These are phyloP conservation scores for Poecilia latipinna DNA, from an alignment of 2,113 vertebrate genomes.

Conservation along the genomic window DNA sequence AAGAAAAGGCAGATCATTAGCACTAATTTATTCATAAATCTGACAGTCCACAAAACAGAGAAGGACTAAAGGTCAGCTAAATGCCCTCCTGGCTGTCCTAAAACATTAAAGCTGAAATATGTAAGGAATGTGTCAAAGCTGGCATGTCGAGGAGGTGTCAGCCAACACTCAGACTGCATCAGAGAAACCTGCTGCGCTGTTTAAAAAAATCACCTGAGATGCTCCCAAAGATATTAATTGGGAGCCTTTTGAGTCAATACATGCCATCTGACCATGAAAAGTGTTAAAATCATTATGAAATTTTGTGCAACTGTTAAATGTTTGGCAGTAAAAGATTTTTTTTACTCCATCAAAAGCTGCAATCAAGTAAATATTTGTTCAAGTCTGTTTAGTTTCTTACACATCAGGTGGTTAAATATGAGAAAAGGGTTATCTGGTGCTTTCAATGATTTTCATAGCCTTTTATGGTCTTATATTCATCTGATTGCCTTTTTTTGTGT, in stretches of 20 bases:
- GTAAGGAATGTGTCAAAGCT: constrained; percentile 48
- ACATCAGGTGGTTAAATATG: not conserved
- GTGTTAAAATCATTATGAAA: not conserved
- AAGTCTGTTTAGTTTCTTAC: not conserved
- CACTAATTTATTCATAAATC: constrained; percentile 80
- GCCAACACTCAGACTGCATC: constrained; percentile 31
- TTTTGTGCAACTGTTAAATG: not conserved
- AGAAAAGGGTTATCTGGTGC: not conserved
- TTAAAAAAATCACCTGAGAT: constrained; percentile 22
- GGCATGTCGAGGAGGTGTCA: constrained; percentile 49
- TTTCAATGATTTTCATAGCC: not conserved
- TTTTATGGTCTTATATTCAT: not conserved
- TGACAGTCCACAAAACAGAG: constrained; percentile 75
- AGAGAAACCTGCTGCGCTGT: constrained; percentile 2
- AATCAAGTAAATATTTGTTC: not conserved
- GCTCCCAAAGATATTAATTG: constrained; percentile 12
- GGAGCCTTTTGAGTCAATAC: not conserved
- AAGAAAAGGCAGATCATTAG: constrained; percentile 74
- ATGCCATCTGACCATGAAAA: not conserved
- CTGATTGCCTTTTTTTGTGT: not conserved
- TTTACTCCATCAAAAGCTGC: not conserved
- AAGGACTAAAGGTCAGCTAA: constrained; percentile 64
- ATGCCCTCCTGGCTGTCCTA: constrained; percentile 67
- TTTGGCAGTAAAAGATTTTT: not conserved
- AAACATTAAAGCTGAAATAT: constrained; percentile 68